Evolutionary conservation across 2,113 vertebrate genomes (phyloP).

Genomic region (Tapirus terrestris): DNA sequence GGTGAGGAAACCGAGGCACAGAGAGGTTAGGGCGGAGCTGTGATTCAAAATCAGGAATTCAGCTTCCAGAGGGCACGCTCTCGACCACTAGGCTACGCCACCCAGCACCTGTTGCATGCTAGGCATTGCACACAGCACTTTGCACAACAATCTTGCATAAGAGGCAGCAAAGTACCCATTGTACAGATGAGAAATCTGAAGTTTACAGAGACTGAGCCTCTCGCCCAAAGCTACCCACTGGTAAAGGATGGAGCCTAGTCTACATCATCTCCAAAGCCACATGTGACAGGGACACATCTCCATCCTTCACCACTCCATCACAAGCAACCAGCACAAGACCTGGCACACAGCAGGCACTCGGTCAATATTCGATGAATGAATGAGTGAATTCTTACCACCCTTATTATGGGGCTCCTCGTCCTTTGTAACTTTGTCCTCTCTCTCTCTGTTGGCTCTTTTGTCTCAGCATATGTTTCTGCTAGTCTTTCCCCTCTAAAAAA

Average conservation of each 20-base stretch:
- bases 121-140: fast-evolving
- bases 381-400: not conserved
- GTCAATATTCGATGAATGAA: not conserved
- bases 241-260: not conserved
- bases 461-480: not conserved
- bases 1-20: not conserved
- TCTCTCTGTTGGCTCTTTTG: not conserved
- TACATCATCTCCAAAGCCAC: too few species aligned
- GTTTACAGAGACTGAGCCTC: not conserved
- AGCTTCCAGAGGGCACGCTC: not conserved
- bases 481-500: not conserved
- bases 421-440: not conserved
- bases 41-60: not conserved
- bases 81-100: not conserved
- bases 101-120: fast-evolving
- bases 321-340: not conserved
- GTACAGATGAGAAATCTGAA: not conserved
- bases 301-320: not conserved
- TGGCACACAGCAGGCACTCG: not conserved
- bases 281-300: fast-evolving
- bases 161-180: not conserved
- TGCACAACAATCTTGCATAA: fast-evolving
- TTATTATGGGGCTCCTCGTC: not conserved
- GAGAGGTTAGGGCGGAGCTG: not conserved
- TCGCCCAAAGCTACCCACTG: not conserved